A percentile compares a stretch with the other conserved stretches of the same genome.
phyloP scores from a whole-genome alignment of 1,140 invertebrate genomes.

The Latrodectus geometricus region DNA sequence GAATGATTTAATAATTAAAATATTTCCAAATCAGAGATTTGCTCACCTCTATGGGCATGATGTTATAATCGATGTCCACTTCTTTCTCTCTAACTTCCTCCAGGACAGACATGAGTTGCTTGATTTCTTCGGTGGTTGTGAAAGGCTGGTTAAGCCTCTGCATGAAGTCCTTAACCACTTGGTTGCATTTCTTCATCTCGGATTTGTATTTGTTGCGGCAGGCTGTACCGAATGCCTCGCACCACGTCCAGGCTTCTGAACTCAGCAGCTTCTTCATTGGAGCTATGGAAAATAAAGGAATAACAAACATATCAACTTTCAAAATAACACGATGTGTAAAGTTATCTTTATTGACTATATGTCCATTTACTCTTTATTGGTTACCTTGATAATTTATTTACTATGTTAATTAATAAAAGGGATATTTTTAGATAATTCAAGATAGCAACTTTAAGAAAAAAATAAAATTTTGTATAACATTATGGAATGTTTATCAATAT shows the following conservation, averaged over 20 bases:
- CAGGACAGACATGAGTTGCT: conserved; percentile 91
- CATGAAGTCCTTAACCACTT: conserved; percentile 91
- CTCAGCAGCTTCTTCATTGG: conserved; percentile 78
- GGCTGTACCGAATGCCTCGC: conserved; percentile 84
- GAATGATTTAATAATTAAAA: no score
- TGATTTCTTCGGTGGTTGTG: conserved; percentile 91
- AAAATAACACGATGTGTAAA: no score
- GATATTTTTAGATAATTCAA: no score
- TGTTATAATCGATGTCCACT: conserved; percentile 93
- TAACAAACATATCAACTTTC: no score
- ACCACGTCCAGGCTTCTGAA: conserved; percentile 88
- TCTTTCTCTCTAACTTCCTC: conserved; percentile 94
- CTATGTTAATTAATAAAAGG: no score
- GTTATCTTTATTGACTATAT: no score
- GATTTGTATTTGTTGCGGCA: conserved; percentile 92
- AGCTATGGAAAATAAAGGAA: neutral
- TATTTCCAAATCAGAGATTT: neutral
- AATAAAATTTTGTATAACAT: no score
- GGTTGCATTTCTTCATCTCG: conserved; percentile 95
- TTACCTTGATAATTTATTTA: no score
- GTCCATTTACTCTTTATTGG: no score
- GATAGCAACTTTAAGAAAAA: no score
- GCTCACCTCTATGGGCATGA: conserved; percentile 89
- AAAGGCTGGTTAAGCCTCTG: conserved; percentile 88
- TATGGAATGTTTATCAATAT: no score